phyloP scores from a whole-genome alignment of 2,113 vertebrate genomes.

The Garra rufa region DNA sequence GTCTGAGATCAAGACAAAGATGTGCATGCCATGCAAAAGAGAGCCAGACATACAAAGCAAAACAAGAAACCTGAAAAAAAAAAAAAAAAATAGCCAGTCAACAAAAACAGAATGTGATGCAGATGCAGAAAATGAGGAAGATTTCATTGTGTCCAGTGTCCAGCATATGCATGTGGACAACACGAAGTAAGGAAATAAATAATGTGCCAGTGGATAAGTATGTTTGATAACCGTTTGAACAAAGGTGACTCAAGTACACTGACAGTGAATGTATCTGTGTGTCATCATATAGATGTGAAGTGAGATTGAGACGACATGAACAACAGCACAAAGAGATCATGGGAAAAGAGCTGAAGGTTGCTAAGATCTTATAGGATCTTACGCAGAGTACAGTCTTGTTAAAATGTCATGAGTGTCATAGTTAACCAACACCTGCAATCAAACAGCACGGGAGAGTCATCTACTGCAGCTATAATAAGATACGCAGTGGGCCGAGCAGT shows the following conservation, averaged over 20 bases:
- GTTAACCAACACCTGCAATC: background rate
- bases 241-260: background rate
- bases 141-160: background rate
- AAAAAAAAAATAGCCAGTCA: background rate
- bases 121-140: slow-evolving; percentile 9
- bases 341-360: background rate
- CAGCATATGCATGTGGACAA: background rate
- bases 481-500: background rate
- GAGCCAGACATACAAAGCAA: slow-evolving; percentile 2
- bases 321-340: background rate
- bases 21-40: slow-evolving; percentile 28
- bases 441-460: background rate
- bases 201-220: too few relatives aligned
- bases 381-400: background rate
- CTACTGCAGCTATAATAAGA: background rate
- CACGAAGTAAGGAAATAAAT: background rate
- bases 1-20: slow-evolving; percentile 14
- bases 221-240: background rate
- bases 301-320: background rate
- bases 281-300: background rate
- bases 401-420: background rate
- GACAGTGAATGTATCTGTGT: background rate
- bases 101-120: slow-evolving; percentile 3
- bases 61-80: slow-evolving; percentile 8
- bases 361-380: background rate